These are phyloP conservation scores for Drosophila nr. fundita DNA, from an alignment of 2,888 invertebrate species.

Conservation along the genomic window DNA sequence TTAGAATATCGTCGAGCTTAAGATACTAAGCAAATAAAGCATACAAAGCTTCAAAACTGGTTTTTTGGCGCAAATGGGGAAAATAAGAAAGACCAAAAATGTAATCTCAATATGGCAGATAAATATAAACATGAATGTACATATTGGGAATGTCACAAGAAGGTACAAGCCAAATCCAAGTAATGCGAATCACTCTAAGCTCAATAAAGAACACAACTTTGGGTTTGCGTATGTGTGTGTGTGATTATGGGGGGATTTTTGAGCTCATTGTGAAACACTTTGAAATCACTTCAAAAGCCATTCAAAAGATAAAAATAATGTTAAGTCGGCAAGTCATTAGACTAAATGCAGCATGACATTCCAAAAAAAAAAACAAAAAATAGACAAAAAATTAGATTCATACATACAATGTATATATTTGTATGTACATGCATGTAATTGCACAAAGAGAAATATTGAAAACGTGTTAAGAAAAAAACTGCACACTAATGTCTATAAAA, in stretches of 20 bases:
- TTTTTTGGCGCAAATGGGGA: constrained; percentile 33
- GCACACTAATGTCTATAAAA: constrained; percentile 76
- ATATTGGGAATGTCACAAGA: constrained; percentile 27
- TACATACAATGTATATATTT: constrained; percentile 8
- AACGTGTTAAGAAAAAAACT: constrained; percentile 60
- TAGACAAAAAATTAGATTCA: background rate
- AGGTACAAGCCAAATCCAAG: constrained; percentile 6
- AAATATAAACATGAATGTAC: background rate
- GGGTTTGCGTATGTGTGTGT: constrained; percentile 17
- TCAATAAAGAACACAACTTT: constrained; percentile 28
- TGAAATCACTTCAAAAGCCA: constrained; percentile 26
- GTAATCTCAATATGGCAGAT: constrained; percentile 6
- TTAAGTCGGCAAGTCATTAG: constrained; percentile 71
- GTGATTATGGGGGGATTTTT: constrained; percentile 2
- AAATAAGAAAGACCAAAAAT: constrained; percentile 10
- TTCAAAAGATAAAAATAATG: constrained; percentile 34
- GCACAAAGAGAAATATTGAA: constrained; percentile 63
- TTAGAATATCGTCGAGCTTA: constrained; percentile 30
- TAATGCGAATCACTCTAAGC: constrained; percentile 26
- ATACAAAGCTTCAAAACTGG: constrained; percentile 47
- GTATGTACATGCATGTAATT: constrained; percentile 29
- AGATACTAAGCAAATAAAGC: constrained; percentile 40
- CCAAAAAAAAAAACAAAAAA: constrained; percentile 46
- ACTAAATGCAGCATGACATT: constrained; percentile 75
- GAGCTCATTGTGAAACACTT: constrained; percentile 40